phyloP scores from a whole-genome alignment of 2,113 vertebrate genomes.

The Amphiprion ocellaris region DNA sequence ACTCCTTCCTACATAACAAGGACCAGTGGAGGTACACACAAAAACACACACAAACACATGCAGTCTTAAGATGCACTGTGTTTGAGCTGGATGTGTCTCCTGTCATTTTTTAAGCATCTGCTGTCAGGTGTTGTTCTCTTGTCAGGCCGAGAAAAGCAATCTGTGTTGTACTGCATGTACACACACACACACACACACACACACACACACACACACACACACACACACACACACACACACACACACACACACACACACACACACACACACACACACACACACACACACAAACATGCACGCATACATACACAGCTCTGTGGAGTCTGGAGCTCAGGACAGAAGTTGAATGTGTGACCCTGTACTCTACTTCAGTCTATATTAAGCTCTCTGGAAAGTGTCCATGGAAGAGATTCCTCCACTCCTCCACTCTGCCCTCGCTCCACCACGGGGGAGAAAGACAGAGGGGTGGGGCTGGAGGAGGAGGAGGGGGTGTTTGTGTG shows the following conservation, averaged over 20 bases:
- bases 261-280: background rate
- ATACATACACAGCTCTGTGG: slow-evolving; percentile 38
- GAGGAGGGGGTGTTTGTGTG: background rate
- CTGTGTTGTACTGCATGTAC: slow-evolving; percentile 4
- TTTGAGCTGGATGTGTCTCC: background rate
- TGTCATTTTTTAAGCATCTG: background rate
- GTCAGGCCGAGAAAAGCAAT: slow-evolving; percentile 30
- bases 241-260: slow-evolving; percentile 2
- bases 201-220: slow-evolving; percentile 7
- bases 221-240: background rate
- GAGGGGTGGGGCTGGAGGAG: background rate
- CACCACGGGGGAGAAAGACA: slow-evolving; percentile 33
- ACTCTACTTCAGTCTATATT: slow-evolving; percentile 80
- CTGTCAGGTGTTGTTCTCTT: slow-evolving; percentile 11
- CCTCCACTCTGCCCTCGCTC: slow-evolving; percentile 58
- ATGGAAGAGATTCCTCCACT: slow-evolving; percentile 79
- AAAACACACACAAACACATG: slow-evolving; percentile 20
- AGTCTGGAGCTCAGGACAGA: slow-evolving; percentile 64
- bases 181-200: background rate
- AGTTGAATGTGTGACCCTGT: slow-evolving; percentile 78
- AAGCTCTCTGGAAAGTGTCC: slow-evolving; percentile 78
- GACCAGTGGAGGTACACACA: slow-evolving; percentile 93
- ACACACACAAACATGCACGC: background rate
- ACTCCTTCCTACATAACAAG: slow-evolving; percentile 99
- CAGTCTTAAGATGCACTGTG: slow-evolving; percentile 7